These are phyloP conservation scores for Onychostoma macrolepis DNA, from an alignment of 2,113 vertebrate genomes.

Conservation along the genomic window DNA sequence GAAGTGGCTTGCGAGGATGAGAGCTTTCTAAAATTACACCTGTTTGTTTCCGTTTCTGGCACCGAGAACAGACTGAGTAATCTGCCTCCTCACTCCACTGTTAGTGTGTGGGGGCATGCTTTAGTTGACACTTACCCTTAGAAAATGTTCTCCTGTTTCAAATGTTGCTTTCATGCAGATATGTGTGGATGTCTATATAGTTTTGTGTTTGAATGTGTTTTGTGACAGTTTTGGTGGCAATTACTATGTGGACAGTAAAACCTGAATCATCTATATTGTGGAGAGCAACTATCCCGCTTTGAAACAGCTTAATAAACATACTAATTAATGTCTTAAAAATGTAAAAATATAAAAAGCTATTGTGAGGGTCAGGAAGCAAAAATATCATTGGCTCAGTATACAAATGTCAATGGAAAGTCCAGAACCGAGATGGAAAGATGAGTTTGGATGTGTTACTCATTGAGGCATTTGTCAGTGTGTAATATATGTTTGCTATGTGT, in stretches of 20 bases:
- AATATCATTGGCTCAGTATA: neutral
- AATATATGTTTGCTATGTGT: constrained; percentile 43
- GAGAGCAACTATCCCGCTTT: neutral
- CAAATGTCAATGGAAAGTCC: constrained; percentile 1
- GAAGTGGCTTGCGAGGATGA: constrained; percentile 61
- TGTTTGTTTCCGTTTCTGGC: constrained; percentile 70
- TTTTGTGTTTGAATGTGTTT: neutral
- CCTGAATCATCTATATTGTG: neutral
- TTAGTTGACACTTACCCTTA: constrained; percentile 15
- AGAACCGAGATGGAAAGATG: neutral
- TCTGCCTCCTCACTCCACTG: constrained; percentile 65
- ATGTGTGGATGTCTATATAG: neutral
- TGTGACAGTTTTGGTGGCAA: neutral
- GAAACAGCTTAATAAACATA: neutral
- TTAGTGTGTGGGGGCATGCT: constrained; percentile 20
- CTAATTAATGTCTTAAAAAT: neutral
- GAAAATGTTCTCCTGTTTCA: constrained; percentile 27
- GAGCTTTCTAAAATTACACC: constrained; percentile 76
- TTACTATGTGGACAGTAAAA: neutral
- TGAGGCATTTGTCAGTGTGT: constrained; percentile 41
- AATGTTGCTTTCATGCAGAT: constrained; percentile 1
- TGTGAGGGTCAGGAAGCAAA: neutral
- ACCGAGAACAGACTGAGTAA: constrained; percentile 60
- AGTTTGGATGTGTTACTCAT: neutral
- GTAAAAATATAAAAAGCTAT: neutral